Evolutionary conservation across 2,113 vertebrate genomes (phyloP).

Genomic region (Rhadina sibilatrix): DNA sequence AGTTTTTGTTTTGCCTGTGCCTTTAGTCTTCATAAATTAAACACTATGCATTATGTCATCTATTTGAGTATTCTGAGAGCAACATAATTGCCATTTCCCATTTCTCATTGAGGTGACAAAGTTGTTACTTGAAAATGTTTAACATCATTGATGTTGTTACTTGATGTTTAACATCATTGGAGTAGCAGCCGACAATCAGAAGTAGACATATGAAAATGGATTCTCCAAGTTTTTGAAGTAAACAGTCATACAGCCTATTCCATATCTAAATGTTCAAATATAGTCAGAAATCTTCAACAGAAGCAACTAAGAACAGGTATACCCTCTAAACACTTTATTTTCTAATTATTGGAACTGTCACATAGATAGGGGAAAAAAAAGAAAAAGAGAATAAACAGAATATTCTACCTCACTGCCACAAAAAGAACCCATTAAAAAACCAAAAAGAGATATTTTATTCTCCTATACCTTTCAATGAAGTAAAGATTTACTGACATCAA

Average conservation of each 20-base stretch:
- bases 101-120: background rate
- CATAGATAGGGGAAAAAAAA: background rate
- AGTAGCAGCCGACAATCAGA: background rate
- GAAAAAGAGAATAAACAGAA: background rate
- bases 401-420: background rate
- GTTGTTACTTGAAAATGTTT: background rate
- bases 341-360: background rate
- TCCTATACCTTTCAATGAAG: background rate
- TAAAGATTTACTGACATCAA: background rate
- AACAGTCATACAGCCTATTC: background rate
- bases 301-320: background rate
- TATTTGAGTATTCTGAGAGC: background rate
- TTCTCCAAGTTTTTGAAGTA: background rate
- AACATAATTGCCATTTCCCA: background rate
- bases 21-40: background rate
- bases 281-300: background rate
- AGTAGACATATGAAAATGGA: background rate
- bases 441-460: background rate
- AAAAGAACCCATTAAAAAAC: background rate
- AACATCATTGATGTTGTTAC: background rate
- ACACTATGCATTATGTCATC: background rate
- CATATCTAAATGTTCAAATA: background rate
- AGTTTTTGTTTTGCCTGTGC: background rate
- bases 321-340: background rate
- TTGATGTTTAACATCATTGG: background rate